phyloP scores from a whole-genome alignment of 2,113 vertebrate genomes.

The Ovis aries region ARS-UI_Ramb_v3.0 NC_056059.1:35323001-35323500 shows the following conservation, averaged over 20 bases:
- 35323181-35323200: too few species aligned
- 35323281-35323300: too few species aligned
- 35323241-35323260: too few species aligned
- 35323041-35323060: neutral
- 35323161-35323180: neutral
- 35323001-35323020: neutral
- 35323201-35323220: too few species aligned
- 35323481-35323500: neutral
- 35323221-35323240: too few species aligned
- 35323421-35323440: neutral
- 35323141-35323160: neutral
- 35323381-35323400: neutral
- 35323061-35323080: neutral
- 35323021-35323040: neutral
- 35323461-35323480: neutral
- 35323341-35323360: neutral
- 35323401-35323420: neutral
- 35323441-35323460: neutral
- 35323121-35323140: neutral
- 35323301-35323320: neutral
- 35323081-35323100: neutral
- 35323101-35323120: neutral
- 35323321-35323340: neutral
- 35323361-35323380: neutral
- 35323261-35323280: too few species aligned